Evolutionary conservation across 1,140 invertebrate genomes (phyloP).

Genomic region (Neocloeon triangulifer): DNA sequence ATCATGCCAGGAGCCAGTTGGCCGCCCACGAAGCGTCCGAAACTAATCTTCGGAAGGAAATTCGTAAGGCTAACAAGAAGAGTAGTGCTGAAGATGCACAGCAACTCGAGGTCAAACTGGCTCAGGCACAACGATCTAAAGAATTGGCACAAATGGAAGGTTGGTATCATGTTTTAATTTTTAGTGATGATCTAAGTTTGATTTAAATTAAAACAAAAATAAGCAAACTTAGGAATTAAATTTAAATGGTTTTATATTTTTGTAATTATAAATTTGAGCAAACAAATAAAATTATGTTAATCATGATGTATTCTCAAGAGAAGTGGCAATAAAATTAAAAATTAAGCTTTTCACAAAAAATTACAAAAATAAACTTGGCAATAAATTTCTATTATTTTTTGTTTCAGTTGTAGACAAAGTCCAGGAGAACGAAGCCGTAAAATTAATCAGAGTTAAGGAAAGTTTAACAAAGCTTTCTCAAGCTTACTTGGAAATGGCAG

Average conservation of each 20-base stretch:
- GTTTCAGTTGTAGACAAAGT: slow-evolving; percentile 22
- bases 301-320: too few relatives aligned
- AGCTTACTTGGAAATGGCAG: slow-evolving; percentile 22
- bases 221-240: too few relatives aligned
- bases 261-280: too few relatives aligned
- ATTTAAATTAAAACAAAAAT: too few relatives aligned
- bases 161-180: slow-evolving; percentile 9
- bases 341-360: too few relatives aligned
- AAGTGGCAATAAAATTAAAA: too few relatives aligned
- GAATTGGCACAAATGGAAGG: slow-evolving; percentile 25
- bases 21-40: slow-evolving; percentile 20
- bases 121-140: slow-evolving; percentile 22
- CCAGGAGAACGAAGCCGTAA: slow-evolving; percentile 28
- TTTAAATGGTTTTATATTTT: too few relatives aligned
- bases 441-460: slow-evolving; percentile 25
- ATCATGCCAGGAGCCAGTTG: slow-evolving; percentile 20
- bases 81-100: slow-evolving; percentile 18
- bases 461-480: slow-evolving; percentile 24
- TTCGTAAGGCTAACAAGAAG: slow-evolving; percentile 22
- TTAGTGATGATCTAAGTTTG: too few relatives aligned
- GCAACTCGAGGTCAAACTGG: slow-evolving; percentile 20
- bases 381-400: slow-evolving; percentile 1
- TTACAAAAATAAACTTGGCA: neutral
- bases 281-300: too few relatives aligned
- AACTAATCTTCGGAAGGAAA: slow-evolving; percentile 21